Evolutionary conservation across 2,797 vertebrate species (phyloP).

Genomic region (Sebastes hubbsi): DNA sequence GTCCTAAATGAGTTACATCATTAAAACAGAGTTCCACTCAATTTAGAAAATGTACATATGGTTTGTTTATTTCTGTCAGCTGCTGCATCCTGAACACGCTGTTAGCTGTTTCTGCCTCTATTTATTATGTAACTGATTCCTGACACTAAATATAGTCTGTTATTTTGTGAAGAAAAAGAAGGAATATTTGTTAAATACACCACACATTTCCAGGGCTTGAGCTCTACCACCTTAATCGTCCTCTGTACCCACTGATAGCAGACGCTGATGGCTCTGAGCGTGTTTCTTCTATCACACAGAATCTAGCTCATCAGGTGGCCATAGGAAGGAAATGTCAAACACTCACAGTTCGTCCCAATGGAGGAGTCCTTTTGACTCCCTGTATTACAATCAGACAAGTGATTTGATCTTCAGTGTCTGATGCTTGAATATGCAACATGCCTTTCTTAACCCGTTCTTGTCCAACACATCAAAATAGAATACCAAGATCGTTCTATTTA

Average conservation of each 20-base stretch:
- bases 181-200: neutral
- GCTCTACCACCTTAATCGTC: constrained; percentile 1
- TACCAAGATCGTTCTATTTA: neutral
- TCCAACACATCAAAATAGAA: neutral
- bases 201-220: neutral
- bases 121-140: neutral
- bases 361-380: constrained; percentile 18
- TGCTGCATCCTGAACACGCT: neutral
- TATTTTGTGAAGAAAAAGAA: neutral
- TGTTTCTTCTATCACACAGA: constrained; percentile 34
- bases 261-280: neutral
- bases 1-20: neutral
- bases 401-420: constrained; percentile 31
- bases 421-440: neutral
- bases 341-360: constrained; percentile 10
- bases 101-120: neutral
- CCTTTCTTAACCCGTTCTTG: neutral
- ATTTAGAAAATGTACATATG: neutral
- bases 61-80: neutral
- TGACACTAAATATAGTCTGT: neutral
- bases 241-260: constrained; percentile 4
- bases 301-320: constrained; percentile 30
- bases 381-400: constrained; percentile 34
- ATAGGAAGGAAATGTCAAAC: constrained; percentile 36
- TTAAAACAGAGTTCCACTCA: neutral